These are phyloP conservation scores for Cotesia vestalis DNA, from an alignment of 1,140 invertebrate genomes.

Conservation along the genomic window DNA sequence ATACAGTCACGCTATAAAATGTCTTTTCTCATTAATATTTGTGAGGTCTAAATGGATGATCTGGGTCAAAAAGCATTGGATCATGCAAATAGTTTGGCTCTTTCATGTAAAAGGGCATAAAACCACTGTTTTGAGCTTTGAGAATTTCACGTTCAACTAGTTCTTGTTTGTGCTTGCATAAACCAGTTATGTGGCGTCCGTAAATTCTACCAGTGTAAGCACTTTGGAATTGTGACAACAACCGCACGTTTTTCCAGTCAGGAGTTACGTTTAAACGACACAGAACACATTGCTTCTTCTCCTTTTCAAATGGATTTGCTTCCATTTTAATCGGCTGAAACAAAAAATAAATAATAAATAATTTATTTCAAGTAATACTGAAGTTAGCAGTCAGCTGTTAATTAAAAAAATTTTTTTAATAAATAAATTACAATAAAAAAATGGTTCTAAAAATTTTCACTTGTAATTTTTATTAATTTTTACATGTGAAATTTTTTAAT, in stretches of 20 bases:
- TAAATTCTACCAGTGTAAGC: constrained; percentile 91
- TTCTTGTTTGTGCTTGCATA: constrained; percentile 81
- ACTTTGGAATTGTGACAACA: constrained; percentile 96
- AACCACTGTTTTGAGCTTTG: constrained; percentile 76
- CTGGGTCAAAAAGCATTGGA: constrained; percentile 87
- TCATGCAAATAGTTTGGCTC: constrained; percentile 80
- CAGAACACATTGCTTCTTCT: constrained; percentile 81
- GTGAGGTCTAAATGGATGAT: constrained; percentile 82
- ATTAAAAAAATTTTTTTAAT: too few species aligned
- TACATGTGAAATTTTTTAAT: too few species aligned
- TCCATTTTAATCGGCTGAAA: constrained; percentile 71
- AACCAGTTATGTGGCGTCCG: constrained; percentile 88
- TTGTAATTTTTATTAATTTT: too few species aligned
- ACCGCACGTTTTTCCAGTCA: constrained; percentile 91
- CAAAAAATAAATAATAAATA: constrained; percentile 11
- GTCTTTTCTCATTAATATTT: constrained; percentile 68
- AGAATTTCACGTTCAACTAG: constrained; percentile 75
- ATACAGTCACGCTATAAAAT: not conserved
- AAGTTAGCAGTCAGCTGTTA: too few species aligned
- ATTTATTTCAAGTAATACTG: not conserved
- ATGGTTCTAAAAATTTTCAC: too few species aligned
- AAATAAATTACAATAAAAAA: too few species aligned
- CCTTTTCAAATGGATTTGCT: constrained; percentile 83
- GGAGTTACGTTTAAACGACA: constrained; percentile 85
- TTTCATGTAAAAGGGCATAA: constrained; percentile 71